Evolutionary conservation across 2,797 vertebrate species (phyloP), one percentile per base, ranked within the genome.

Genomic region (Uromys caudimaculatus): DNA sequence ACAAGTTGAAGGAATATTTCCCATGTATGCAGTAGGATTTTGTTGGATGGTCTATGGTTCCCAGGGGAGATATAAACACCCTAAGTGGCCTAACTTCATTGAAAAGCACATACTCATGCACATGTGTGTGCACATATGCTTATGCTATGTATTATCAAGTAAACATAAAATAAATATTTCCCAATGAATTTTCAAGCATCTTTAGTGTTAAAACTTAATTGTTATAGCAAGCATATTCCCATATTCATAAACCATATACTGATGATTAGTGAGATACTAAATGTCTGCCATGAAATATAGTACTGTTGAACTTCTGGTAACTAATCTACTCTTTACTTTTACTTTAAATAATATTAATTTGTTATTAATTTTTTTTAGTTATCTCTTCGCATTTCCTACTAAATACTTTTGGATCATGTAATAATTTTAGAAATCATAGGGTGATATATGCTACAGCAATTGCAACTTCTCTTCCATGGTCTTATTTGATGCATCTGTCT

Each of bases 341-440:
- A 90, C 35, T 35, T 95, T 95, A 94, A 90, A 83, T 95, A 60
- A 47, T 62, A 56, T 64, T 75, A 82, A 91, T 56, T 56, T 67
- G n/a, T 29, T 44, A 67, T 54, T 85, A 95, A 44, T 44, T 3
- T 91, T 64, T 69, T 93, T 82, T 86, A 71, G 6, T 89, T 89
- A 85, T 47, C 38, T 47, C 76, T 58, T 89, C 91, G 12, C 5
- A 35, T 93, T 91, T 90, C 83, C 29, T 91, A 76, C 58, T 89
- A 76, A 60, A 91, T 86, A 54, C 41, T 62, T 50, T 64, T 73
- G 56, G 58, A 67, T 97, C 27, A 44, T 91, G n/a, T 92, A 35
- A 58, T 94, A 82, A 86, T 56, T 54, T 89, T 47, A 83, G n/a
- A 50, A 54, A 93, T 19, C 32, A 54, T 24, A 82, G 13, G 38